Evolutionary conservation across 2,888 invertebrate genomes (phyloP).

Genomic region (Noctua fimbriata): DNA sequence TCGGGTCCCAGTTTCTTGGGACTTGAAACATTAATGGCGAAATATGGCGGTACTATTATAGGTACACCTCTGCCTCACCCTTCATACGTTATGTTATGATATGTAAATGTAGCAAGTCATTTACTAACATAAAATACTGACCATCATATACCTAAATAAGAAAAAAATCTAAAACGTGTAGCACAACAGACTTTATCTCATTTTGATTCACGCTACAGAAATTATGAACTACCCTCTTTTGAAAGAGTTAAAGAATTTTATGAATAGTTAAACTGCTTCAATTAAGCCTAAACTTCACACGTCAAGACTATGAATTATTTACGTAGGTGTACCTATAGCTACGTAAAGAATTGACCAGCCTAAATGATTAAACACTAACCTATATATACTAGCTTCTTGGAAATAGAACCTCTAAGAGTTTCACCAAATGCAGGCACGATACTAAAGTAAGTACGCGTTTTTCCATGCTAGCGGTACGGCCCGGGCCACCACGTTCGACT

Average conservation of each 20-base stretch:
- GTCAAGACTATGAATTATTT: not conserved
- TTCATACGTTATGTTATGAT: not conserved
- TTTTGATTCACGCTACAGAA: not conserved
- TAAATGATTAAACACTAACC: not conserved
- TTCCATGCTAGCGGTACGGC: slow-evolving; percentile 24
- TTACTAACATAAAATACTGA: not conserved
- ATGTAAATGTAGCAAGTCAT: not conserved
- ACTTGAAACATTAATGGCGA: not conserved
- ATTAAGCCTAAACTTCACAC: not conserved
- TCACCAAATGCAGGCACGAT: slow-evolving; percentile 44
- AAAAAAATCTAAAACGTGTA: not conserved
- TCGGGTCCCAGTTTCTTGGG: not conserved
- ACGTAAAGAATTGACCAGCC: not conserved
- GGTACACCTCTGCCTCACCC: not conserved
- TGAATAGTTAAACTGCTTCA: not conserved
- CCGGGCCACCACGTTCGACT: slow-evolving; percentile 67
- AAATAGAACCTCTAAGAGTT: slow-evolving; percentile 51
- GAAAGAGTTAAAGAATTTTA: not conserved
- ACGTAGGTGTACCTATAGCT: not conserved
- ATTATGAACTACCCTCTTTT: not conserved
- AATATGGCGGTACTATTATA: not conserved
- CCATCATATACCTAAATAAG: not conserved
- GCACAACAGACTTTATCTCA: not conserved
- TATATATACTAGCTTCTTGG: not conserved
- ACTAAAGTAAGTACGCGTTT: slow-evolving; percentile 2